Percentiles rank a stretch among this genome's conserved stretches.
These are phyloP conservation scores for rabbit (Oryctolagus cuniculus) DNA, from an alignment of 2,113 vertebrate genomes.

Conservation along the genomic window mOryCun1.1 NC_091435.1:86397501-86398000, in stretches of 20 bases:
- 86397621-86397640: too few species aligned
- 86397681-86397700: too few species aligned
- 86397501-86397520: neutral
- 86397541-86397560: slow-evolving; percentile 50
- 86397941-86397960: neutral
- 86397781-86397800: too few species aligned
- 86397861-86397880: neutral
- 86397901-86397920: neutral
- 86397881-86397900: neutral
- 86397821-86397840: neutral
- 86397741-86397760: too few species aligned
- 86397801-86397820: neutral
- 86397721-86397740: too few species aligned
- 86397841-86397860: neutral
- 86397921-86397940: neutral
- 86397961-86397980: neutral
- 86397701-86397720: too few species aligned
- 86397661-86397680: too few species aligned
- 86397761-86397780: too few species aligned
- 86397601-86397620: too few species aligned
- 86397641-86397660: too few species aligned
- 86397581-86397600: neutral
- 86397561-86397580: slow-evolving; percentile 34
- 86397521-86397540: neutral
- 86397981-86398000: neutral